These are phyloP conservation scores for Anastatus disparis DNA, from an alignment of 1,140 invertebrate species.

Conservation along the genomic window DNA sequence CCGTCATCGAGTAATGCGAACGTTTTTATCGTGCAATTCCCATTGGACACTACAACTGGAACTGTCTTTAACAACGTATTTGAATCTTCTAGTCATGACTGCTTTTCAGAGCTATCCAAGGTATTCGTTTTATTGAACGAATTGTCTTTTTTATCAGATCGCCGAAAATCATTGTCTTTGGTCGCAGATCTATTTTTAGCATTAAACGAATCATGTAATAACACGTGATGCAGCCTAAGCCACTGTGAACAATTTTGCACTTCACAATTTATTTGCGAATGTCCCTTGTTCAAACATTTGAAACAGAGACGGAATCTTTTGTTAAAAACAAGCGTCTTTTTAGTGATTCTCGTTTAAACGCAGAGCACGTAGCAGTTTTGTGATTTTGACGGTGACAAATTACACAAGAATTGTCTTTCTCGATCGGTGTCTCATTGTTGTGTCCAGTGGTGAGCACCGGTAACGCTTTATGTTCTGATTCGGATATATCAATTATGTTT, in stretches of 20 bases:
- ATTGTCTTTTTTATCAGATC: neutral
- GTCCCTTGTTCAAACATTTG: neutral
- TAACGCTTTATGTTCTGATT: neutral
- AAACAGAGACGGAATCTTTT: neutral
- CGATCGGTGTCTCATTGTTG: neutral
- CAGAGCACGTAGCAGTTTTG: neutral
- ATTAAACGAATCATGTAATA: neutral
- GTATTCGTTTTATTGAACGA: neutral
- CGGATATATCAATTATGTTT: neutral
- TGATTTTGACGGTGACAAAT: neutral
- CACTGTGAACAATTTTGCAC: neutral
- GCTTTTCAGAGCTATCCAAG: neutral
- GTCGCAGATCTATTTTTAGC: too few species aligned
- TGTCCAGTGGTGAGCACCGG: neutral
- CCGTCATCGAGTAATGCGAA: neutral
- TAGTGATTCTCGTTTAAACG: neutral
- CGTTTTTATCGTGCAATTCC: neutral
- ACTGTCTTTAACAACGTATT: neutral
- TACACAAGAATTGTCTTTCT: neutral
- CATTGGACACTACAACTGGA: neutral
- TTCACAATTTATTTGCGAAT: neutral
- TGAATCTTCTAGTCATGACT: neutral
- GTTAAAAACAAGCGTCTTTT: neutral
- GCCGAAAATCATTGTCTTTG: too few species aligned
- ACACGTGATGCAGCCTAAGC: neutral